Base-by-base conservation (phyloP, 2,113 vertebrate genomes). In the Odocoileus hemionus region DNA sequence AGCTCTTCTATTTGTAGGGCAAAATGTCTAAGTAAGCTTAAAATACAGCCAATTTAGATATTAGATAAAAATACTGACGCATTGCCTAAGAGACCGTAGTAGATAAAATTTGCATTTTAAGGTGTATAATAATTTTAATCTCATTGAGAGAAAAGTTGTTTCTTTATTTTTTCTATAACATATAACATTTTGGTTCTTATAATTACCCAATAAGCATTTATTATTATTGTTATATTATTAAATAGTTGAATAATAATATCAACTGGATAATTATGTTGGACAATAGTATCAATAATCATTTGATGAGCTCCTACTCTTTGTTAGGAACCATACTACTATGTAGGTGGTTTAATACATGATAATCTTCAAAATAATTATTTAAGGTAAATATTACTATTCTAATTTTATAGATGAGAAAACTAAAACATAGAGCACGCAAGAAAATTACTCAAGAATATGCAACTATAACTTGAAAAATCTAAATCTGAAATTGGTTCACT, bases 401-500 rank as follows among this genome's bases (percentile, higher is more conserved):
- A 89, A 26, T 60, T 95, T 79, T 84, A 84, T 45, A 39, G 6
- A 83, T 58, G 11, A 94, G 94, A 11, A 90, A 97, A 88, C 15
- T 12, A 87, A 87, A 30, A 83, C 14, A 86, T 21, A 55, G 10
- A 47, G 12, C 76, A 74, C n/a, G 89, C 1, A 92, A 86, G 12
- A 70, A 95, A 93, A 91, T n/a, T 82, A 7, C 50, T 11, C 33
- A 87, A 95, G 11, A 95, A 33, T 45, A 76, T 25, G 26, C 10
- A 94, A 89, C 87, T 79, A 74, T 70, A 79, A 87, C 19, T 95
- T 96, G 23, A 15, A 94, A 97, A 92, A 36, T 47, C 7, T 83
- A 36, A 92, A 43, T 85, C 11, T 94, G 25, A 76, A 90, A 33
- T 92, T 30, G 58, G 7, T 91, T 97, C 12, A 55, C 7, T 88